Evolutionary conservation across 2,888 invertebrate genomes (phyloP), one percentile per base, ranked within the genome.

Genomic region (Diploptera punctata): DNA sequence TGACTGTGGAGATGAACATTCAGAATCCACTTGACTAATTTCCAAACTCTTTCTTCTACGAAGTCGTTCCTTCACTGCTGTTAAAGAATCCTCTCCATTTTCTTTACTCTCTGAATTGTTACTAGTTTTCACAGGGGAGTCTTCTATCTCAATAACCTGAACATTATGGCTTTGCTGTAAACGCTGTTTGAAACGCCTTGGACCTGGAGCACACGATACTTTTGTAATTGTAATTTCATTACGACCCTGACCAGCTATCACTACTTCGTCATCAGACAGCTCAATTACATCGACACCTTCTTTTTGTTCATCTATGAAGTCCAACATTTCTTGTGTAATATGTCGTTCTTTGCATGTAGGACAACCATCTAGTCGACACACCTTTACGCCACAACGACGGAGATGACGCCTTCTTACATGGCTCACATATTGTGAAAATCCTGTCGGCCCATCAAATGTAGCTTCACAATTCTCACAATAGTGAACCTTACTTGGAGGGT

Each of bases 191-290:
- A 72, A 75, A n/a, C 75, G 65, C 18, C 69, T 71, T 7, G 75
- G 75, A 2, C 75, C 75, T 16, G 75, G 75, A 13, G 76, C 73
- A 54, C 73, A 71, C 21, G 76, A 68, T 43, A 77, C 75, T 71
- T 77, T 77, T 5, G 77, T 77, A 67, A 77, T 77, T 62, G 77
- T 77, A 61, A 77, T 76, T 68, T 77, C 75, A 72, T 75, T 75
- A 61, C 75, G 73, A 44, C 75, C 76, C 49, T 76, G 75, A 24
- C 75, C 75, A 24, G 74, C 75, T 67, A 75, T 73, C 31, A 75
- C 76, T 38, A 74, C 73, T 52, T 77, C 77, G 62, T 77, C 77
- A 47, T 77, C 77, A 29, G 76, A 76, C 18, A 77, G 74, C 69
- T 77, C 77, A 52, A 77, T 77, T 19, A 77, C 74, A 68, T 77